A percentile compares a stretch with the other conserved stretches of the same genome.
Evolutionary conservation across 2,113 vertebrate species (phyloP).

Genomic region (Zonotrichia leucophrys): DNA sequence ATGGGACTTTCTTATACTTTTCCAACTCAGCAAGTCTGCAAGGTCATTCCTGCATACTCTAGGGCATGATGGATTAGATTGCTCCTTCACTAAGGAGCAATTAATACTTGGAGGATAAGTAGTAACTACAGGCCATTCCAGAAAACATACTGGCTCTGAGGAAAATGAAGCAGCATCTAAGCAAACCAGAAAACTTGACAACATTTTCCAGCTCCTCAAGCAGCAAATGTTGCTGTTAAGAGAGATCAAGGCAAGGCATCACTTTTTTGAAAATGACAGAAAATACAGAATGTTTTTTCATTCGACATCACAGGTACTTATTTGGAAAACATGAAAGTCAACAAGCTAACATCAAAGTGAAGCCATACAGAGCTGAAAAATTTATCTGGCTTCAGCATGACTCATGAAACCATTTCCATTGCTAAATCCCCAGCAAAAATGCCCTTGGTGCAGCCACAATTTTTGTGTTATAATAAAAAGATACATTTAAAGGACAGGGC

Average conservation of each 20-base stretch:
- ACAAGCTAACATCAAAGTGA: slow-evolving; percentile 23
- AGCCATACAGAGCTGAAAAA: not conserved
- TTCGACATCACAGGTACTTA: not conserved
- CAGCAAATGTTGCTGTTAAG: not conserved
- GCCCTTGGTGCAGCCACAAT: not conserved
- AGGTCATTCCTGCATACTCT: not conserved
- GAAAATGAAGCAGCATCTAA: not conserved
- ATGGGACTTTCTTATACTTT: not conserved
- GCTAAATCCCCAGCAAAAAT: not conserved
- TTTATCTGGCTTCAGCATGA: not conserved
- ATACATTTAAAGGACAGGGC: not conserved
- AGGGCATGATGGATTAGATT: not conserved
- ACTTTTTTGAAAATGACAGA: not conserved
- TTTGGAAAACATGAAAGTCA: not conserved
- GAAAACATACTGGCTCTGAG: not conserved
- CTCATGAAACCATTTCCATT: not conserved
- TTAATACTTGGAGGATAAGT: not conserved
- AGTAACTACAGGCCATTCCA: not conserved
- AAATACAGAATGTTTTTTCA: not conserved
- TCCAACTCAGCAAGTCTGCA: not conserved
- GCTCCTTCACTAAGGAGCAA: not conserved
- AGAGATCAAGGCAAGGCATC: not conserved
- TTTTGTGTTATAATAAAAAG: not conserved
- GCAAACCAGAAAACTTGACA: not conserved
- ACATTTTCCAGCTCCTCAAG: not conserved